Evolutionary conservation across 2,113 vertebrate genomes (phyloP), one percentile per base, ranked within the genome.

Genomic region (Tetrao urogallus): DNA sequence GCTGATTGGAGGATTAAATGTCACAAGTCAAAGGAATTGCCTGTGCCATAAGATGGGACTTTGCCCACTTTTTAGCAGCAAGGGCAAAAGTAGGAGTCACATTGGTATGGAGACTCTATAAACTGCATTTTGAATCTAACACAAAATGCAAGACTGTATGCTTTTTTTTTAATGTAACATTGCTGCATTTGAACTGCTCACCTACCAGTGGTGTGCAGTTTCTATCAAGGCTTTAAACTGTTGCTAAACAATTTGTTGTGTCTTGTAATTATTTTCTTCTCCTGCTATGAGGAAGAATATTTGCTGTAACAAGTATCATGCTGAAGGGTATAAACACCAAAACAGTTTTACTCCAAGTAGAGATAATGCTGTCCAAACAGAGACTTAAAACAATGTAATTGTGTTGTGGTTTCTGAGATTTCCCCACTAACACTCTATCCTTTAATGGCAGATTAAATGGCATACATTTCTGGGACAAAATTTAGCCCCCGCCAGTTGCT

Each of bases 401-500:
- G 20, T 83, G 28, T 63, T 89, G 84, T 66, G 72, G 22, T 86
- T 92, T 87, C 36, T 76, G 70, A 82, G 74, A 57, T 88, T 86
- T 85, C 24, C 58, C 16, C 3, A 50, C 42, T 85, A 64, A 42
- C 52, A 54, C 13, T 38, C 27, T 79, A 10, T 72, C 73, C 36
- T 88, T 86, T 74, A 90, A 78, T 82, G 69, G 50, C 40, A 88
- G 52, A 75, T 70, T 43, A 54, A 78, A 69, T 73, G 52, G 50
- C 27, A 30, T 34, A 52, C 14, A 42, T 85, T 93, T 91, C 43
- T 92, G 56, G 65, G 50, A 52, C 36, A 82, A 45, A 84, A 60
- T 82, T 84, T 88, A 77, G 60, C 63, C 58, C 34, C 54, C 74
- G 43, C 60, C 86, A 80, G 83, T 89, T 91, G 78, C 73, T 95